Percentiles rank a stretch among this genome's conserved stretches.
These are phyloP conservation scores for Engystomops pustulosus DNA, from an alignment of 2,113 vertebrate genomes.

Conservation along the genomic window DNA sequence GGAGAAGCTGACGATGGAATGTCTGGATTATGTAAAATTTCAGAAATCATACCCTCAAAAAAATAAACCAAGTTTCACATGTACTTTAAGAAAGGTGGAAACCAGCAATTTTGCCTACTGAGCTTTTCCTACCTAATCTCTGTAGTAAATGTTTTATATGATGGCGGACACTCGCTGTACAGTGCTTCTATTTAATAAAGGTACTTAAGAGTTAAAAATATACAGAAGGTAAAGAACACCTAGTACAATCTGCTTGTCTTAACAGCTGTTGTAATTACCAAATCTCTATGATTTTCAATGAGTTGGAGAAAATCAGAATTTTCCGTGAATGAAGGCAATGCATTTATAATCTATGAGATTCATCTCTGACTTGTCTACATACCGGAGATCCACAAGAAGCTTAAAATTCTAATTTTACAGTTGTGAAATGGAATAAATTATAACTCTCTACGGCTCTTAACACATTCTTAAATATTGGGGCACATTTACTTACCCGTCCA, in stretches of 20 bases:
- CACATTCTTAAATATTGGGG: too few relatives aligned
- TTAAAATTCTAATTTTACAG: not conserved
- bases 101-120: constrained; percentile 24
- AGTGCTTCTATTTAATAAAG: constrained; percentile 21
- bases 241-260: not conserved
- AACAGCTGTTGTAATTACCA: constrained; percentile 1
- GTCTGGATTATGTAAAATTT: constrained; percentile 54
- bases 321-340: not conserved
- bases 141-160: constrained; percentile 16
- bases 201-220: constrained; percentile 1
- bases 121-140: constrained; percentile 24
- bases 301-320: not conserved
- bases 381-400: too few relatives aligned
- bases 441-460: not conserved
- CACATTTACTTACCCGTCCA: too few relatives aligned
- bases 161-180: not conserved
- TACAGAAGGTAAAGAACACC: not conserved
- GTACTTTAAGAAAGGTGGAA: constrained; percentile 22
- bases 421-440: not conserved
- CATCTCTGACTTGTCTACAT: not conserved
- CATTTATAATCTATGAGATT: not conserved
- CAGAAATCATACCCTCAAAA: constrained; percentile 46
- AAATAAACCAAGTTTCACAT: constrained; percentile 42
- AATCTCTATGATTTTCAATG: not conserved
- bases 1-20: constrained; percentile 46